Base-by-base conservation (phyloP, 2,113 vertebrate species). In the Irena cyanogastra region DNA sequence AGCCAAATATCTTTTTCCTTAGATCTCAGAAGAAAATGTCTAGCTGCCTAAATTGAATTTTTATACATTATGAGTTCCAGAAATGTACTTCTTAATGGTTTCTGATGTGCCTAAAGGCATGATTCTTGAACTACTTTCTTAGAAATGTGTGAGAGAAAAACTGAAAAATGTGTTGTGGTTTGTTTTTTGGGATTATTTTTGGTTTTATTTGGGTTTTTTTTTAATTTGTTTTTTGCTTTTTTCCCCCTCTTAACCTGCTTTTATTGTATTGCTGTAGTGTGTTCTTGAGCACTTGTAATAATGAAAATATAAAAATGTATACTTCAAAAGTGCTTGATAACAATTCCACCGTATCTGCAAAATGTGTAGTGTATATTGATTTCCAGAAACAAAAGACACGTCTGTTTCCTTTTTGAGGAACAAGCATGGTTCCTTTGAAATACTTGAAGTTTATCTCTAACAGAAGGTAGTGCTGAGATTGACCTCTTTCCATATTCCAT, bases 61-160 rank as follows among this genome's bases (percentile, higher is more conserved):
- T 98, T 97, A 97, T 97, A 98, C 81, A 84, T 97, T 96, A 95
- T 91, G 95, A 95, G 97, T 97, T 97, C 96, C 97, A 97, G 95
- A 97, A 97, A 97, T 97, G 97, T 97, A 97, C 53, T 97, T 97
- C 95, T 96, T 98, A 98, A 98, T 98, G 93, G 89, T 89, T 97
- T 97, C 95, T 97, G 96, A 98, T 97, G 86, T 96, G 97, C 98
- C 97, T 98, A 90, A 97, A 97, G 97, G 95, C 96, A 97, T 90
- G 90, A 95, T 96, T 96, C 89, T 97, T 97, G 94, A 98, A 96
- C 82, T 96, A 87, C 52, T 93, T 95, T 89, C 70, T 79, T 39
- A 74, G 68, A 95, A 95, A 93, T 78, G 52, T 94, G 85, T 72
- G 80, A 71, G 26, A 3, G 20, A 88, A 65, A 71, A 96, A 91